A percentile compares a stretch with the other conserved stretches of the same genome.
Evolutionary conservation across 2,113 vertebrate species (phyloP).

Genomic region (Acinonyx jubatus): DNA sequence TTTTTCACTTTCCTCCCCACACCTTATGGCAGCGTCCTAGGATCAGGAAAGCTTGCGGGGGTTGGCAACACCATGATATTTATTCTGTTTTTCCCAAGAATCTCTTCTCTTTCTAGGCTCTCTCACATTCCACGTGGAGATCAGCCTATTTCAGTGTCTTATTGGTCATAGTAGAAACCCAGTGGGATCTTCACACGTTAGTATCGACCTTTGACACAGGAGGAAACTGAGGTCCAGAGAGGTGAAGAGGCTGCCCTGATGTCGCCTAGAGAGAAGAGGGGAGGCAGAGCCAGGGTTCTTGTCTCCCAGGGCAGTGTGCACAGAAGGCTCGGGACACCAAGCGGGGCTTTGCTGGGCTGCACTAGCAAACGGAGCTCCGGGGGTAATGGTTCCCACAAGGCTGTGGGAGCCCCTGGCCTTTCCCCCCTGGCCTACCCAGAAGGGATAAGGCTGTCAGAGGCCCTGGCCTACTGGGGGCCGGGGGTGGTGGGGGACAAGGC

Average conservation of each 20-base stretch:
- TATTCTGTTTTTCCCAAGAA: not conserved
- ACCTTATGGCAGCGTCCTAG: not conserved
- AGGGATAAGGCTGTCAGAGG: too few relatives aligned
- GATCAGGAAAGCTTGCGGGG: not conserved
- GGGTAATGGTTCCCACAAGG: not conserved
- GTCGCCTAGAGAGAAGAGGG: not conserved
- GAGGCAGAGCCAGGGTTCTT: not conserved
- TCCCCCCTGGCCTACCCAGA: not conserved
- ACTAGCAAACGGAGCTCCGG: not conserved
- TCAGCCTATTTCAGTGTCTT: not conserved
- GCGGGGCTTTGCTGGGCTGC: not conserved
- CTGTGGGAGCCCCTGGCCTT: not conserved
- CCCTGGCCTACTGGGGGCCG: too few relatives aligned
- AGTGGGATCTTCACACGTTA: not conserved
- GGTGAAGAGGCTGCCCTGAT: not conserved
- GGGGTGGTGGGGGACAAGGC: not conserved
- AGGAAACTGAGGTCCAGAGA: not conserved
- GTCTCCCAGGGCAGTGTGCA: not conserved
- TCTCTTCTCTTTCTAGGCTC: not conserved
- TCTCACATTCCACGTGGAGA: not conserved
- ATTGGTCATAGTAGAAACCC: not conserved
- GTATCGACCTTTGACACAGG: not conserved
- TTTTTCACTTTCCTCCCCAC: not conserved
- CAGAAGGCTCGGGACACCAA: not conserved
- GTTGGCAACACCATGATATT: not conserved